Evolutionary conservation across 2,113 vertebrate genomes (phyloP), one percentile per base, ranked within the genome.

Genomic region (Theristicus caerulescens): DNA sequence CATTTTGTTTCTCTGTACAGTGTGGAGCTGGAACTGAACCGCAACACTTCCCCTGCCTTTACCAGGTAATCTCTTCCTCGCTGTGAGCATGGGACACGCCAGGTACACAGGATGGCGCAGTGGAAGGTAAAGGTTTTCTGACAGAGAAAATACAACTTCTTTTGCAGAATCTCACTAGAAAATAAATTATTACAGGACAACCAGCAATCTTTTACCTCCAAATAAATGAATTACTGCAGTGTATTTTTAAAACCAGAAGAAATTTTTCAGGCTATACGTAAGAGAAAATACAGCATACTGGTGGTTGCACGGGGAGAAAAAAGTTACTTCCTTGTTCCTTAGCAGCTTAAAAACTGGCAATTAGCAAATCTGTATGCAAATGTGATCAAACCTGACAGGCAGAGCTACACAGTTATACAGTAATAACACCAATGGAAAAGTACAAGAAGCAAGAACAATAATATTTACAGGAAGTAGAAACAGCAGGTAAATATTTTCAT

Each of bases 351-450:
- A 93, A 90, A 17, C 69, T 74, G 70, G 47, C 84, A 95, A 93
- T 96, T 95, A 96, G 42, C 66, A 93, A 90, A 86, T 57, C 9
- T 2, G 31, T 64, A 80, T 87, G 78, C 49, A 96, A 95, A 90
- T 61, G 62, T 20, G 77, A 87, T 90, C 73, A 54, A 46, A 55
- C 20, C 40, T 55, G 49, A 93, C 92, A 92, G 87, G 86, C 90
- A 96, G 73, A 77, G 71, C 73, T 86, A 78, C 47, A 78, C 59
- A 62, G 36, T 62, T 62, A 29, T 46, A 55, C 44, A 70, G 74
- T 15, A 84, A 64, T 14, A 91, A 34, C 65, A 86, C 38, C 69
- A 46, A 22, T 7, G 42, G 7, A 76, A 86, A 90, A 78, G 76
- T 5, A 42, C 52, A 80, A 62, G 46, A 16, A 6, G 18, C 73